phyloP scores from a whole-genome alignment of 2,888 invertebrate species.

The Coelogynopora nodosa region DNA sequence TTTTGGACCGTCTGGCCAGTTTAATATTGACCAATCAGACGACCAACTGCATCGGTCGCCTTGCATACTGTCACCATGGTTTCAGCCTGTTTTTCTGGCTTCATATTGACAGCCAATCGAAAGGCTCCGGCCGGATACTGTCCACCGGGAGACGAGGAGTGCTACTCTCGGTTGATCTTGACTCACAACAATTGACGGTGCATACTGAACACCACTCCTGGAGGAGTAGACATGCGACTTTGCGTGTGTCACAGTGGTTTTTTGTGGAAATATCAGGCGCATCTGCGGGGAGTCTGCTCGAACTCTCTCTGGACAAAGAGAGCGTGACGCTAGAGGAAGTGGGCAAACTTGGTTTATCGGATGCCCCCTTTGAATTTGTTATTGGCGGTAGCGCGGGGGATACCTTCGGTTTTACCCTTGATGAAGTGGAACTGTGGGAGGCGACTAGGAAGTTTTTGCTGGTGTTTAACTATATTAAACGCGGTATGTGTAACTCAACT shows the following conservation, averaged over 20 bases:
- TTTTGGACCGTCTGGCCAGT: background rate
- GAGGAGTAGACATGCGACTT: background rate
- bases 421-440: background rate
- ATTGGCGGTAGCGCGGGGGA: background rate
- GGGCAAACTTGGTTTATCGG: background rate
- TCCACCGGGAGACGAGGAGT: no score
- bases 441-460: background rate
- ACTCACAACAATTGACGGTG: no score
- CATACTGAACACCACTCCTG: no score
- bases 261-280: background rate
- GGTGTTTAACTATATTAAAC: background rate
- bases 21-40: background rate
- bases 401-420: background rate
- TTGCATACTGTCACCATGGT: background rate
- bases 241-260: background rate
- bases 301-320: background rate
- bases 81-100: background rate
- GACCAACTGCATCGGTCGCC: background rate
- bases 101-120: background rate
- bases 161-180: background rate
- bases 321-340: background rate
- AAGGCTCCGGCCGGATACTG: background rate
- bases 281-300: background rate
- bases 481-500: no score
- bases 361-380: background rate